These are phyloP conservation scores for Harpagifer antarcticus DNA, from an alignment of 2,797 vertebrate genomes.

Conservation along the genomic window DNA sequence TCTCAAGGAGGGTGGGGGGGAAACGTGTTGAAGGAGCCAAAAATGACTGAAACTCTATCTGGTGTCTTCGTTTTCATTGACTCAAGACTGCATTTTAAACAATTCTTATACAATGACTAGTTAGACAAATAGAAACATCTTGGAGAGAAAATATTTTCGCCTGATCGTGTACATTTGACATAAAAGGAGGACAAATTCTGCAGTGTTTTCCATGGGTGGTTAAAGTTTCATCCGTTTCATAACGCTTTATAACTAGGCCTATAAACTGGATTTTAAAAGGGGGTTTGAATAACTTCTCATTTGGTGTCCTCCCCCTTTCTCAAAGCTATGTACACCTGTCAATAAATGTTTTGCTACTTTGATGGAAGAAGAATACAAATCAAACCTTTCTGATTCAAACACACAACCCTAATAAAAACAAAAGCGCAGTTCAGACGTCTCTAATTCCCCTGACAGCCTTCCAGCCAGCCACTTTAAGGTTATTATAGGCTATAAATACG, in stretches of 20 bases:
- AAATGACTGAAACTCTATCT: constrained; percentile 68
- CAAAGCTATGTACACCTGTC: constrained; percentile 28
- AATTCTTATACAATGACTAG: constrained; percentile 56
- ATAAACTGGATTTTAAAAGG: background rate
- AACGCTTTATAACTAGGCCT: constrained; percentile 21
- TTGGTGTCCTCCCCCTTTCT: background rate
- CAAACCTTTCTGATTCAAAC: constrained; percentile 58
- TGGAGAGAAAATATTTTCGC: constrained; percentile 55
- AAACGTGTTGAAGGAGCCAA: constrained; percentile 45
- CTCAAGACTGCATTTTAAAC: constrained; percentile 49
- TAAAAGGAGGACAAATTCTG: constrained; percentile 25
- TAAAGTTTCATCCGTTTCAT: constrained; percentile 34
- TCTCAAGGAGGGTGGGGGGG: background rate
- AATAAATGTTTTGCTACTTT: constrained; percentile 34
- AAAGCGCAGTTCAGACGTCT: constrained; percentile 76
- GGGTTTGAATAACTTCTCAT: constrained; percentile 2
- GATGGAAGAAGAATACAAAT: constrained; percentile 59
- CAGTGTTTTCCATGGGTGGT: constrained; percentile 21
- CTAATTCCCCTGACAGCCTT: constrained; percentile 77
- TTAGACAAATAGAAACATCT: constrained; percentile 55
- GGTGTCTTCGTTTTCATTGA: constrained; percentile 66
- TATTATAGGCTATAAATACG: constrained; percentile 86
- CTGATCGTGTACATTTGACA: constrained; percentile 33
- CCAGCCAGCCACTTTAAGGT: constrained; percentile 82
- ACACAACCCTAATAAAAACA: constrained; percentile 66